phyloP scores from a whole-genome alignment of 2,113 vertebrate species.

The Strix aluco region DNA sequence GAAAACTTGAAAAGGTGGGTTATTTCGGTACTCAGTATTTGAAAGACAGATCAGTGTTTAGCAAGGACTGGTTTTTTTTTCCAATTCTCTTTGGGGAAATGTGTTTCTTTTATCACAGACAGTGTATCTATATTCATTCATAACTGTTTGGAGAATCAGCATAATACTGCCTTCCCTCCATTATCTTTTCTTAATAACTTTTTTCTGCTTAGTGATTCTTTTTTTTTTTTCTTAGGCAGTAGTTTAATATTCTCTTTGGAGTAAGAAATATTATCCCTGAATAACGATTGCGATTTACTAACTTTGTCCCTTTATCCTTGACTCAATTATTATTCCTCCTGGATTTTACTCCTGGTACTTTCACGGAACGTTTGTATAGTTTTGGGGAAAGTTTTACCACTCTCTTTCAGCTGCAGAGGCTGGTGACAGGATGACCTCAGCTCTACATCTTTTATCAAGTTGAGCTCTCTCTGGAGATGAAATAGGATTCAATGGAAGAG shows the following conservation, averaged over 20 bases:
- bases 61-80: neutral
- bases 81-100: slow-evolving; percentile 27
- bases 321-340: slow-evolving; percentile 10
- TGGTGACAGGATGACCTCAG: neutral
- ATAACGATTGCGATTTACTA: slow-evolving; percentile 26
- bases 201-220: neutral
- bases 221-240: neutral
- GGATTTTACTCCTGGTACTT: neutral
- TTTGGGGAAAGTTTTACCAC: neutral
- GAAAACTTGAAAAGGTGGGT: slow-evolving; percentile 36
- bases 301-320: slow-evolving; percentile 54
- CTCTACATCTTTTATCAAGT: neutral
- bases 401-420: neutral
- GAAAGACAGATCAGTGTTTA: slow-evolving; percentile 8
- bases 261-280: slow-evolving; percentile 53
- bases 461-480: neutral
- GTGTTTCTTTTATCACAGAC: slow-evolving; percentile 51
- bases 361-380: accelerated
- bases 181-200: slow-evolving; percentile 58
- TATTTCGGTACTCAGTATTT: neutral
- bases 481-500: neutral
- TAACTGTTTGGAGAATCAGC: slow-evolving; percentile 56
- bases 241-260: slow-evolving; percentile 57
- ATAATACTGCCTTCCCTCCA: slow-evolving; percentile 46
- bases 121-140: slow-evolving; percentile 52